A percentile compares a stretch with the other conserved stretches of the same genome.
Conservation (phyloP, 2,888 invertebrate genomes). For the Ennomos erosarius region DNA sequence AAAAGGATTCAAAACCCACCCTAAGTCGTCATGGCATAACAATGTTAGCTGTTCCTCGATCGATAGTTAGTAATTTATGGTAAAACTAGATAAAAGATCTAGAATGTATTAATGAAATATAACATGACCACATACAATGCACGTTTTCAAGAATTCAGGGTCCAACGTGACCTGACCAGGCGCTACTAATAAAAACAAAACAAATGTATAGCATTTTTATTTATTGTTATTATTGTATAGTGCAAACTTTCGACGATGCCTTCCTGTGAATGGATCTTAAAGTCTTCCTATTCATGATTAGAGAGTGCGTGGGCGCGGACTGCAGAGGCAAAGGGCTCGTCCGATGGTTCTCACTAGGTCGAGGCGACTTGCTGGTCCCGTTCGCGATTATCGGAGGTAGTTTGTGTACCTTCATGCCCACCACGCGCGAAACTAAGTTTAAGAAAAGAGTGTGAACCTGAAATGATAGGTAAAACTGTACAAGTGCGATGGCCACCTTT, state of each 20-base stretch:
- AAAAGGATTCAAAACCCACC: no score
- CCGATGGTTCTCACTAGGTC: conserved; percentile 40
- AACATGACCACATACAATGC: no score
- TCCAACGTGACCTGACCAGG: no score
- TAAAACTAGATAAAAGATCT: no score
- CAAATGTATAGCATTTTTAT: conserved; percentile 25
- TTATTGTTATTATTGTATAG: conserved; percentile 70
- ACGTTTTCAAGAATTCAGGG: no score
- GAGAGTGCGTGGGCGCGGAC: conserved; percentile 54
- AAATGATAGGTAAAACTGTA: conserved; percentile 40
- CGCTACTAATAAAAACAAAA: conserved; percentile 13
- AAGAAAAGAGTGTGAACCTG: conserved; percentile 88
- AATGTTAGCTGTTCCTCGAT: no score
- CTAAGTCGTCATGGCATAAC: no score
- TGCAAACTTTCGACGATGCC: conserved; percentile 81
- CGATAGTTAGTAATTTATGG: no score
- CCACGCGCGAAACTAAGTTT: conserved; percentile 83
- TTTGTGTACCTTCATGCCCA: conserved; percentile 59
- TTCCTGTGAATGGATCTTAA: conserved; percentile 68
- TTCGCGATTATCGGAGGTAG: conserved; percentile 45
- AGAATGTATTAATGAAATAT: no score
- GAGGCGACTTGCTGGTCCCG: conserved; percentile 44
- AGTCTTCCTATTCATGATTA: conserved; percentile 77
- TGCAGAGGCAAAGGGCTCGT: conserved; percentile 38
- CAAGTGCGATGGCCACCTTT: no score